phyloP scores from a whole-genome alignment of 64 coral and sea anemone genomes.

The Actinia equina region DNA sequence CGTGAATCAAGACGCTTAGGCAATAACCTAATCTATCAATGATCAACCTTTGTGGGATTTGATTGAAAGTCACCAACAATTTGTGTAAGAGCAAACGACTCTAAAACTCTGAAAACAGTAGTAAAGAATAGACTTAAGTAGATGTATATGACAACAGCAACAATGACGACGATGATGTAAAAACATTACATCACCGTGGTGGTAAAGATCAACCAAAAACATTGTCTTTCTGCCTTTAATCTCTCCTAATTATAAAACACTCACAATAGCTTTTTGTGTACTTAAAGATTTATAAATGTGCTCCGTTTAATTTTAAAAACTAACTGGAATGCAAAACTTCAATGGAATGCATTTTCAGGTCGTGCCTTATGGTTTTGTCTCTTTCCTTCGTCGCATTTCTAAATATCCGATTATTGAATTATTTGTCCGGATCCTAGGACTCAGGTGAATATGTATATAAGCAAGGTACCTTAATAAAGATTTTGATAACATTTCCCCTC shows the following conservation, averaged over 20 bases:
- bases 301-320: neutral
- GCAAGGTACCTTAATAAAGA: neutral
- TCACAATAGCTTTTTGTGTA: neutral
- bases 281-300: neutral
- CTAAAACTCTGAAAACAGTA: neutral
- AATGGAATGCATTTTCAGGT: constrained; percentile 5
- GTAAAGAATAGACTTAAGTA: too few species aligned
- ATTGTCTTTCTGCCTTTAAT: neutral
- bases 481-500: neutral
- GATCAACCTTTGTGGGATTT: too few species aligned
- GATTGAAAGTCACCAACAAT: too few species aligned
- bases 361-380: neutral
- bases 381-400: neutral
- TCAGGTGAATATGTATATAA: too few species aligned
- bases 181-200: too few species aligned
- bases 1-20: too few species aligned
- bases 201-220: neutral
- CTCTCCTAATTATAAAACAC: neutral
- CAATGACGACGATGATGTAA: too few species aligned
- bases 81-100: neutral
- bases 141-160: too few species aligned
- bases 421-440: neutral
- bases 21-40: too few species aligned
- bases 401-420: neutral
- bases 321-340: neutral